A percentile compares a stretch with the other conserved stretches of the same genome.
These are phyloP conservation scores for Sesia apiformis DNA, from an alignment of 2,888 invertebrate species.

Conservation along the genomic window DNA sequence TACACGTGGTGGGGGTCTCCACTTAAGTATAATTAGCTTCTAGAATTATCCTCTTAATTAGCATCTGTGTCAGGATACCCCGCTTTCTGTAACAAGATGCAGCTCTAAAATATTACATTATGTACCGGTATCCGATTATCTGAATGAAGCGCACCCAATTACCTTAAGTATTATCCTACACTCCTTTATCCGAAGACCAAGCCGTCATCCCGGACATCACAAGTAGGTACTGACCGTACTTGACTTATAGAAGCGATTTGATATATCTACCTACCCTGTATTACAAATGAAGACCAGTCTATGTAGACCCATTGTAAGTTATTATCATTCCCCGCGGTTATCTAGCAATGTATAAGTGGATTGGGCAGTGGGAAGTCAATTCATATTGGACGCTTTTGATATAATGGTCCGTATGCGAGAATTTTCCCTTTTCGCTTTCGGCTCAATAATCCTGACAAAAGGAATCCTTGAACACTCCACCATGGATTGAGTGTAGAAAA, in stretches of 20 bases:
- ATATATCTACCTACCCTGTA: conserved; percentile 10
- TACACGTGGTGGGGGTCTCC: too few relatives aligned
- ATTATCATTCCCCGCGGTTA: not conserved
- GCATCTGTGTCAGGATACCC: too few relatives aligned
- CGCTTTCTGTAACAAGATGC: too few relatives aligned
- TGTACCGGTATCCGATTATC: too few relatives aligned
- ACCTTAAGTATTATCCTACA: not conserved
- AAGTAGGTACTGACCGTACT: conserved; percentile 19
- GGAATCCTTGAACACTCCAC: conserved; percentile 21
- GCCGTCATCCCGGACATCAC: not conserved
- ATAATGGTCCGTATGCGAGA: conserved; percentile 12
- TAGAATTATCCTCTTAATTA: too few relatives aligned
- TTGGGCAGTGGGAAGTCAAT: not conserved
- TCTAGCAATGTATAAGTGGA: not conserved
- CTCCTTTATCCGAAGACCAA: conserved; percentile 1
- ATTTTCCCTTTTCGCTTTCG: conserved; percentile 37
- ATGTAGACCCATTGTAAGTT: not conserved
- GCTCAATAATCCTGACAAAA: conserved; percentile 45
- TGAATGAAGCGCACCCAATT: not conserved
- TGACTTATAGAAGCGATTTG: conserved; percentile 19
- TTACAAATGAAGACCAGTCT: conserved; percentile 3
- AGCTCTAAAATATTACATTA: too few relatives aligned
- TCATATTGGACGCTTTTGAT: not conserved
- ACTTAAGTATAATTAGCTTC: too few relatives aligned
- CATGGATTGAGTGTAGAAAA: not conserved